These are phyloP conservation scores for Dicycla oo DNA, from an alignment of 2,888 invertebrate genomes.

Conservation along the genomic window DNA sequence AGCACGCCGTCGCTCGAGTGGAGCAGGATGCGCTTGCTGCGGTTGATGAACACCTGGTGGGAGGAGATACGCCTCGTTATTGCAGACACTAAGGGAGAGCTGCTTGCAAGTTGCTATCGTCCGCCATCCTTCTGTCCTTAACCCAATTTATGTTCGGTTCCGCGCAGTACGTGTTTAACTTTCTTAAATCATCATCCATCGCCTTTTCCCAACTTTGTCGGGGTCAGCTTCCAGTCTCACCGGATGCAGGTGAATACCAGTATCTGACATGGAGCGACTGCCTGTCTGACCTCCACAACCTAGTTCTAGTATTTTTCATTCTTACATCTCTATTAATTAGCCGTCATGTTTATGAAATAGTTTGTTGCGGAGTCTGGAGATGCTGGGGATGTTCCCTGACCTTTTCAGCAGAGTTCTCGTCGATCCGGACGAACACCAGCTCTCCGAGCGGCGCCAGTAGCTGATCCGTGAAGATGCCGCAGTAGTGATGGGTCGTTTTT, in stretches of 20 bases:
- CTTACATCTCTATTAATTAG: background rate
- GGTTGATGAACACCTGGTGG: conserved; percentile 85
- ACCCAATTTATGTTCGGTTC: background rate
- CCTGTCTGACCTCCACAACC: background rate
- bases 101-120: background rate
- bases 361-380: background rate
- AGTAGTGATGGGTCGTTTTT: conserved; percentile 83
- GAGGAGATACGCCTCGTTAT: background rate
- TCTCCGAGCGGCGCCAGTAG: conserved; percentile 82
- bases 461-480: conserved; percentile 83
- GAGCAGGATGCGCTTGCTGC: conserved; percentile 82
- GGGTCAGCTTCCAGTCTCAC: background rate
- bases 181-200: background rate
- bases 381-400: conserved; percentile 60
- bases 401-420: conserved; percentile 84
- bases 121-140: background rate
- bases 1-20: conserved; percentile 80
- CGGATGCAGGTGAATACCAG: background rate
- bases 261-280: too few relatives aligned
- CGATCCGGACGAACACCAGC: conserved; percentile 83
- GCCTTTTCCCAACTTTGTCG: background rate
- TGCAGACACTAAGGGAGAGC: background rate
- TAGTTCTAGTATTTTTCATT: background rate
- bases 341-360: background rate
- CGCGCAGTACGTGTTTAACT: background rate